Base-by-base conservation (phyloP, 2,888 invertebrate species). In the Galeopsomyia nigrocyanea region DNA sequence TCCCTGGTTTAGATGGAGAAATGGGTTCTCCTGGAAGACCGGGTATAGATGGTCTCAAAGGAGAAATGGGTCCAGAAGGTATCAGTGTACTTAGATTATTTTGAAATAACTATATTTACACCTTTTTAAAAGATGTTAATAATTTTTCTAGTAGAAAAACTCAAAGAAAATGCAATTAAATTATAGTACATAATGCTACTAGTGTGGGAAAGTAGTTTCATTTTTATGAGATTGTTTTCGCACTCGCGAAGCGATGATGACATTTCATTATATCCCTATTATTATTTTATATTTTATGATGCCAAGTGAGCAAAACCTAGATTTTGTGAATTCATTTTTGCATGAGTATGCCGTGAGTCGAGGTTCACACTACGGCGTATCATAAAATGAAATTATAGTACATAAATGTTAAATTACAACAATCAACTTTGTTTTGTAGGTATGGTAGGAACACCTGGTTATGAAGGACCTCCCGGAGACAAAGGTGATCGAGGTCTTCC, bases 1-100 rank as follows among this genome's bases (percentile, higher is more conserved):
- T 88, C 56, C 90, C 90, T 62, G 96, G 95, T 5, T 87, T 87
- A 46, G 92, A 90, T 82, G 95, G 95, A 67, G 92, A 93, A 69
- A 87, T 84, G 71, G 95, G 95, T 58, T 82, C 88, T n/a, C 87
- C 91, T 1, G 91, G 91, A 57, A 80, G 84, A 71, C 83, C 87
- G 74, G 91, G 91, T 17, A 84, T 88, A 17, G 87, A 89, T 80
- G 91, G 91, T 21, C 82, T 82, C 17, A 90, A 90, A 82, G 91
- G 91, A 76, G 89, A 90, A 57, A 78, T 82, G 67, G 90, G 90
- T 62, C 77, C 79, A 5, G 73, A 80, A 75, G 88, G 88, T 86
- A 78, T 39, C 13, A 7, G 39, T 10, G 1, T 39, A 39, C 10
- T 39, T 39, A 39, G 5, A 39, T 39, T 39, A 39, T 5, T 26